Percentiles rank a stretch among this genome's conserved stretches.
phyloP scores from a whole-genome alignment of 2,888 invertebrate species.

The Apantesis nais region DNA sequence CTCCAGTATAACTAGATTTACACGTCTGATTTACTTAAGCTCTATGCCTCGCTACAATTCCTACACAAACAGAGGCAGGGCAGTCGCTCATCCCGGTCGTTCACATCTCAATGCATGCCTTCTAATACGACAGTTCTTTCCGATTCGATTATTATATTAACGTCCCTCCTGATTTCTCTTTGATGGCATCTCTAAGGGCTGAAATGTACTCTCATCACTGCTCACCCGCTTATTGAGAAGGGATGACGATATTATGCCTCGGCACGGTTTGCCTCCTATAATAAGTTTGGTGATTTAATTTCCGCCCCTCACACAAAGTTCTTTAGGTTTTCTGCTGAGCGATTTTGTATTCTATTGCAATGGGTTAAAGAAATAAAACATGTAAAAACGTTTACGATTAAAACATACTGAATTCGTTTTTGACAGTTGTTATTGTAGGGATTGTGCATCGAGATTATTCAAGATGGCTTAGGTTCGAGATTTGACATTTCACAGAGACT shows the following conservation, averaged over 20 bases:
- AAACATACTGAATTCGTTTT: conserved; percentile 34
- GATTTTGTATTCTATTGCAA: conserved; percentile 21
- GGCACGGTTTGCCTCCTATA: conserved; percentile 53
- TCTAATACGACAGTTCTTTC: conserved; percentile 37
- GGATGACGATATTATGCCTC: conserved; percentile 50
- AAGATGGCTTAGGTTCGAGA: conserved; percentile 6
- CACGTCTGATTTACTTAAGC: not conserved
- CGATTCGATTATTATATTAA: conserved; percentile 30
- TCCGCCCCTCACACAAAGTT: conserved; percentile 45
- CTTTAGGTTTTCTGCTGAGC: conserved; percentile 10
- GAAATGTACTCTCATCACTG: conserved; percentile 43
- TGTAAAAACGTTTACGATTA: conserved; percentile 19
- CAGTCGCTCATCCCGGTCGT: conserved; percentile 1
- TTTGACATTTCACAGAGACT: not conserved
- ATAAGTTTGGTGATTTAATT: conserved; percentile 63
- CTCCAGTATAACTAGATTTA: not conserved
- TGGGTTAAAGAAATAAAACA: conserved; percentile 11
- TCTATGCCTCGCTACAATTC: not conserved
- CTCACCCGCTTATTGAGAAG: conserved; percentile 34
- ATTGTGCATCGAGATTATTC: conserved; percentile 15
- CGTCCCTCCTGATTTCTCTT: conserved; percentile 35
- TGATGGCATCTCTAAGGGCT: conserved; percentile 43
- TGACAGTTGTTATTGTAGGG: conserved; percentile 35
- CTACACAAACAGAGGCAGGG: not conserved
- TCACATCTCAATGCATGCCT: conserved; percentile 23